Conservation (phyloP, 1,140 invertebrate species). For the Orchestia grillus region DNA sequence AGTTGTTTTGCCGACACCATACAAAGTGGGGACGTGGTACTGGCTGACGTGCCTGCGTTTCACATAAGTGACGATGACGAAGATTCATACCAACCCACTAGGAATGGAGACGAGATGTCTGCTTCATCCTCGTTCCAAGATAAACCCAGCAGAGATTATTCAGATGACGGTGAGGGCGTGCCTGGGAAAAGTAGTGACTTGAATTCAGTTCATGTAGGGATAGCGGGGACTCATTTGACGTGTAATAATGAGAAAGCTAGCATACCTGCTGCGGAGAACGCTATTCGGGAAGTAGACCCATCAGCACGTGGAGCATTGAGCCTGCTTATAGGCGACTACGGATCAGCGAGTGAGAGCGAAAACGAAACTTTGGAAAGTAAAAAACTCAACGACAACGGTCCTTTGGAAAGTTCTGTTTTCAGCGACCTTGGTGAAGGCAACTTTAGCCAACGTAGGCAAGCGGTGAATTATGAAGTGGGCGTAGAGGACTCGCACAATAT, state of each 20-base stretch:
- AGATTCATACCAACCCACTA: background rate
- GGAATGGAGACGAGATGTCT: background rate
- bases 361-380: background rate
- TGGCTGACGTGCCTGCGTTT: background rate
- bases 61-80: constrained; percentile 35
- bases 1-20: background rate
- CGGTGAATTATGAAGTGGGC: background rate
- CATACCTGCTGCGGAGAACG: background rate
- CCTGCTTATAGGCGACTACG: background rate
- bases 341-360: constrained; percentile 23
- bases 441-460: background rate
- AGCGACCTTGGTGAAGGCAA: background rate
- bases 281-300: background rate
- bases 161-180: background rate
- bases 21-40: background rate
- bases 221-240: no score
- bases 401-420: background rate
- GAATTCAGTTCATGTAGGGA: background rate
- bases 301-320: background rate
- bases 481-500: background rate
- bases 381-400: background rate
- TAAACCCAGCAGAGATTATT: background rate
- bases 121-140: background rate
- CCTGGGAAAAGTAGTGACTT: background rate
- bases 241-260: background rate